phyloP scores from a whole-genome alignment of 2,888 invertebrate species.

The Leucania comma region DNA sequence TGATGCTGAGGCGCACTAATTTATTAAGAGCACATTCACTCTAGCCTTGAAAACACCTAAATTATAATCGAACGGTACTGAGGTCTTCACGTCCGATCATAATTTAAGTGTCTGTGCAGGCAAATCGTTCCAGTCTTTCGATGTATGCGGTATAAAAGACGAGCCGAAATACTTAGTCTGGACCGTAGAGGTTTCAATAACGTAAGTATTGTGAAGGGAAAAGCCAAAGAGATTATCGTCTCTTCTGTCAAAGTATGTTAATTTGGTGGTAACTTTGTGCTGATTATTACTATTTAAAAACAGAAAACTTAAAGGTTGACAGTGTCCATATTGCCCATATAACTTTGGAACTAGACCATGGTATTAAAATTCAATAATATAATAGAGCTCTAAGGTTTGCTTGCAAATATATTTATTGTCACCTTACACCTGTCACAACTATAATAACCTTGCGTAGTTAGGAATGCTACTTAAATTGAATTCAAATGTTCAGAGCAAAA shows the following conservation, averaged over 20 bases:
- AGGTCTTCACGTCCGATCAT: too few species aligned
- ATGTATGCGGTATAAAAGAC: too few species aligned
- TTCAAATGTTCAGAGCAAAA: slow-evolving; percentile 29
- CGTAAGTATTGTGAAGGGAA: background rate
- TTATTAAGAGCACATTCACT: too few species aligned
- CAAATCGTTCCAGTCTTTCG: too few species aligned
- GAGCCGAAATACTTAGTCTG: too few species aligned
- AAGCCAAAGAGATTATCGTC: background rate
- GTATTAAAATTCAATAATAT: slow-evolving; percentile 3
- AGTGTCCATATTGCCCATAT: background rate
- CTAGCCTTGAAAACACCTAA: too few species aligned
- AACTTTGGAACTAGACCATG: background rate
- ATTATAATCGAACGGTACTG: too few species aligned
- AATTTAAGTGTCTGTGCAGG: too few species aligned
- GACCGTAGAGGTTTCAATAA: too few species aligned
- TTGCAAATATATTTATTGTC: slow-evolving; percentile 29
- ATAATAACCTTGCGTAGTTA: slow-evolving; percentile 31
- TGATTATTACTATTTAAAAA: background rate
- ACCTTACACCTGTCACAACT: slow-evolving; percentile 43
- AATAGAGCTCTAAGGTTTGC: slow-evolving; percentile 3
- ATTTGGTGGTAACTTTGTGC: background rate
- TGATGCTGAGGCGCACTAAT: too few species aligned
- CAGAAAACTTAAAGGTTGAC: background rate
- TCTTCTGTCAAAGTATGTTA: background rate
- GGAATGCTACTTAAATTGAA: slow-evolving; percentile 34